These are phyloP conservation scores for Tetragnatha versicolor DNA, from an alignment of 1,140 invertebrate genomes.

Conservation along the genomic window DNA sequence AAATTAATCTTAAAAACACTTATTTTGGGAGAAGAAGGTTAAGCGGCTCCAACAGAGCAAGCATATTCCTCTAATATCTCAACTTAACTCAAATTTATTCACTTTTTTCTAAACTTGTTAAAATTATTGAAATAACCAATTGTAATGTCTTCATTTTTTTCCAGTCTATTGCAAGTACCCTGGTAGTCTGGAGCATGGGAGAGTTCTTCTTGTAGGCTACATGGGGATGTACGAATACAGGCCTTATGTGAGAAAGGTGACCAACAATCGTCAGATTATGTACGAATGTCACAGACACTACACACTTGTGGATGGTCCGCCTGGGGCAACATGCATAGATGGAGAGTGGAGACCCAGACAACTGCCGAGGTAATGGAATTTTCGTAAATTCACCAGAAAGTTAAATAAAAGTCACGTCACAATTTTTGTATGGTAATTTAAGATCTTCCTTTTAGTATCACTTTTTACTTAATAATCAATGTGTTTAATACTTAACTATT, in stretches of 20 bases:
- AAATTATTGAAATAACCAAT: not conserved
- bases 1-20: no score
- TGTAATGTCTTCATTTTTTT: not conserved
- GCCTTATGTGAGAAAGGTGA: slow-evolving; percentile 88
- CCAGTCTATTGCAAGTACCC: slow-evolving; percentile 93
- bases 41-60: no score
- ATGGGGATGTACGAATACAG: slow-evolving; percentile 97
- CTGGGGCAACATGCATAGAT: slow-evolving; percentile 91
- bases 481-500: no score
- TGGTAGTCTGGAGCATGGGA: slow-evolving; percentile 87
- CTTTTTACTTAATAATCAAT: no score
- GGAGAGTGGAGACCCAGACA: slow-evolving; percentile 82
- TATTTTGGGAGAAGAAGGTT: no score
- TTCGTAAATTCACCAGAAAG: no score
- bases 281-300: slow-evolving; percentile 95
- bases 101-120: no score
- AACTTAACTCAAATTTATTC: no score
- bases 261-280: slow-evolving; percentile 94
- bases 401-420: no score
- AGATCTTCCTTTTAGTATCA: no score
- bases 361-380: slow-evolving; percentile 29
- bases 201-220: slow-evolving; percentile 91
- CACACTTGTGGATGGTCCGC: slow-evolving; percentile 81
- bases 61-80: no score
- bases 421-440: no score